Evolutionary conservation across 2,113 vertebrate genomes (phyloP).

Genomic region (Lathamus discolor): DNA sequence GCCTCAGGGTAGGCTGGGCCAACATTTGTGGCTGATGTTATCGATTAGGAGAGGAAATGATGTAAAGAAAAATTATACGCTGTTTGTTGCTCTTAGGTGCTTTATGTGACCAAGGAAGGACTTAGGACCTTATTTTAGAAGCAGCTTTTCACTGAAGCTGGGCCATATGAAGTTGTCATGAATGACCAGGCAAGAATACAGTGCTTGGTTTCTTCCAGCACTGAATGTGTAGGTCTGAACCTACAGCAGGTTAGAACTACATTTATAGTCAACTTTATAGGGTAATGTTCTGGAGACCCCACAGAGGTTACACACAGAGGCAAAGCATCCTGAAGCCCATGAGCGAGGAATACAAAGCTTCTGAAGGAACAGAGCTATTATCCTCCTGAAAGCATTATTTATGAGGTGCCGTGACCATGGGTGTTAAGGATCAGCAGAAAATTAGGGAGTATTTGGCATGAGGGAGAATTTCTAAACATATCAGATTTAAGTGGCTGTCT

Average conservation of each 20-base stretch:
- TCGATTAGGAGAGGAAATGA: not conserved
- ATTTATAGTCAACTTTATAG: not conserved
- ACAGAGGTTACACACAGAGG: not conserved
- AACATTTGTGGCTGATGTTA: not conserved
- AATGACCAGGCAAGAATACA: not conserved
- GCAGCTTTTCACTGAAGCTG: not conserved
- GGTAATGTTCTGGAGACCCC: not conserved
- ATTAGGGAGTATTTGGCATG: conserved; percentile 2
- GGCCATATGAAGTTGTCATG: not conserved
- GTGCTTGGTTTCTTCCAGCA: not conserved
- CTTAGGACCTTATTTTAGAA: not conserved
- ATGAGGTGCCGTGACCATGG: not conserved
- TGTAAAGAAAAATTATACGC: not conserved
- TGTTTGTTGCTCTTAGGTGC: not conserved
- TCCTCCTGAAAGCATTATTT: conserved; percentile 19
- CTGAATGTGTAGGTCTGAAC: not conserved
- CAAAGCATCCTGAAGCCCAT: not conserved
- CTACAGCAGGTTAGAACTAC: not conserved
- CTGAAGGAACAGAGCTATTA: not conserved
- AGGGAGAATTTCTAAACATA: conserved; percentile 28
- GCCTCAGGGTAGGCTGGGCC: not conserved
- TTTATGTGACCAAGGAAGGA: not conserved
- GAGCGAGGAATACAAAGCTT: not conserved
- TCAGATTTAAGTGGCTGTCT: conserved; percentile 36
- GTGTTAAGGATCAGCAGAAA: conserved; percentile 36